phyloP scores from a whole-genome alignment of 2,113 vertebrate genomes.

The Cryptotis parvus region DNA sequence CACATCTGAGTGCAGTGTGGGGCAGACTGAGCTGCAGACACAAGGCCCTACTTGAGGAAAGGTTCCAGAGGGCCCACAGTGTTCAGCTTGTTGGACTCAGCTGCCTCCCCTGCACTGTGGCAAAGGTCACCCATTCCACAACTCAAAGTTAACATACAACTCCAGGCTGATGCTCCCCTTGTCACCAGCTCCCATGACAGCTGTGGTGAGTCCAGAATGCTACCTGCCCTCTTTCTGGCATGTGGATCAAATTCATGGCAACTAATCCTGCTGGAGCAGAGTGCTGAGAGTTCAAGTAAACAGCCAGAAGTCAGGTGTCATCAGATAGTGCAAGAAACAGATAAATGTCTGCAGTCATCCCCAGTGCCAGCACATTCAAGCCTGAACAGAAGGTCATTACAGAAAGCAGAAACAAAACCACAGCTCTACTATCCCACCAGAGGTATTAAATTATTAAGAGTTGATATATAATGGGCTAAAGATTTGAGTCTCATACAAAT shows the following conservation, averaged over 20 bases:
- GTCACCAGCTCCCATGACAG: background rate
- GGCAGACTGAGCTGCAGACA: background rate
- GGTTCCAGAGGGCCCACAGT: background rate
- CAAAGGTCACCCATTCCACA: background rate
- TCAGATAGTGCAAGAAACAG: background rate
- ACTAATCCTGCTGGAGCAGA: background rate
- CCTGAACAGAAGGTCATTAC: rapidly evolving
- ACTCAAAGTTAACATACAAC: background rate
- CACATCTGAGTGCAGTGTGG: background rate
- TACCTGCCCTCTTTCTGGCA: background rate
- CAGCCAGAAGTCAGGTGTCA: background rate
- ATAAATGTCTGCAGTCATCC: background rate
- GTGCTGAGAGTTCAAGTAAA: background rate
- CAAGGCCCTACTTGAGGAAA: background rate
- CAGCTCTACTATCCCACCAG: background rate
- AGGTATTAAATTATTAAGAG: background rate
- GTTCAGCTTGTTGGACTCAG: background rate
- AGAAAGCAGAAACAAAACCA: background rate
- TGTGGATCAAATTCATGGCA: background rate
- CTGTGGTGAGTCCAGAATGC: background rate
- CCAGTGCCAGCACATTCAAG: background rate
- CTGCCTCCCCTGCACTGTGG: background rate
- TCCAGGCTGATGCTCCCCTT: background rate
- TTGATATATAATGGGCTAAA: background rate
- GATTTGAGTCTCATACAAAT: background rate